These are phyloP conservation scores for Acropora tenuis DNA, from an alignment of 64 coral and sea anemone species.

Conservation along the genomic window DNA sequence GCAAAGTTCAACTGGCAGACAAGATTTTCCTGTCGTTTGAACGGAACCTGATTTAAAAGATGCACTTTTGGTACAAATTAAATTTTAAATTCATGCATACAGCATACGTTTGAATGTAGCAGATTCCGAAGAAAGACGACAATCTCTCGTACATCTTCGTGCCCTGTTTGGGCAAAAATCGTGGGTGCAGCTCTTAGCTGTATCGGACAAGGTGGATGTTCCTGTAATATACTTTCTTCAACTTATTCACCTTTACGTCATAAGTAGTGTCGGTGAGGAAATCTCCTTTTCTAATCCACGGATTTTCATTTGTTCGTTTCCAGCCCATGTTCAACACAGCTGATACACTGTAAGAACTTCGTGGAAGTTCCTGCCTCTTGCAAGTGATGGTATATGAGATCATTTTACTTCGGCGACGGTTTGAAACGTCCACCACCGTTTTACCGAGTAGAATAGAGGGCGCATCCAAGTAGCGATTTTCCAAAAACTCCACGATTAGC, in stretches of 20 bases:
- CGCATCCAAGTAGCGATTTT: constrained; percentile 16
- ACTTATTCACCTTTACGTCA: constrained; percentile 14
- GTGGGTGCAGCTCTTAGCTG: background rate
- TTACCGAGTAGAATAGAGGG: constrained; percentile 1
- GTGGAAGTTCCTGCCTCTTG: constrained; percentile 14
- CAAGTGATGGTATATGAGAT: constrained; percentile 48
- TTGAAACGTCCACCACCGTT: constrained; percentile 39
- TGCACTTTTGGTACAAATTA: too few species aligned
- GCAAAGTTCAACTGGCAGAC: too few species aligned
- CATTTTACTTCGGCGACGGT: constrained; percentile 16
- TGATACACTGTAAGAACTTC: constrained; percentile 34
- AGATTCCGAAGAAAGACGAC: background rate
- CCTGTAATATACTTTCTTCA: constrained; percentile 19
- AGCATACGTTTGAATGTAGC: too few species aligned
- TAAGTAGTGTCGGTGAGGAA: constrained; percentile 50
- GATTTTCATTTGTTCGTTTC: constrained; percentile 35
- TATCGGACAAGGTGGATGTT: constrained; percentile 53
- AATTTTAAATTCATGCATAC: too few species aligned
- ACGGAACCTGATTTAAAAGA: too few species aligned
- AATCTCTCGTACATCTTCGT: constrained; percentile 6
- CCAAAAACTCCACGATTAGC: constrained; percentile 46
- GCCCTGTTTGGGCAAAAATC: background rate
- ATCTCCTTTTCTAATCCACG: constrained; percentile 47
- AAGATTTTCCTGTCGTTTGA: too few species aligned
- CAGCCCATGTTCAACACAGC: constrained; percentile 59